Conservation (phyloP, 2,888 invertebrate species). For the Hylaea fasciaria region DNA sequence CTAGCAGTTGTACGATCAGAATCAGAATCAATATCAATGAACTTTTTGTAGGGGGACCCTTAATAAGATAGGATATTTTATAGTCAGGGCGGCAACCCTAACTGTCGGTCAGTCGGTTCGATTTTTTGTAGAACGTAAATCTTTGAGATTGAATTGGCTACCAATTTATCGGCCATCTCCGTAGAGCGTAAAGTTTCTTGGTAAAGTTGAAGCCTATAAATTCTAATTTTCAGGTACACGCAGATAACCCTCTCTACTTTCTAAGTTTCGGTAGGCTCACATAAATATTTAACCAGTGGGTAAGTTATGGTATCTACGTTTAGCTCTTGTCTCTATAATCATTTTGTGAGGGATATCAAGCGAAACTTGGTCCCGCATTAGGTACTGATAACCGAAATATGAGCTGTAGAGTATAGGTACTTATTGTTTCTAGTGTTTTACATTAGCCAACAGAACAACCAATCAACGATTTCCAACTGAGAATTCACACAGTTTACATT, state of each 20-base stretch:
- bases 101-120: conserved; percentile 25
- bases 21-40: conserved; percentile 19
- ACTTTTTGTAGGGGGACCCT: conserved; percentile 20
- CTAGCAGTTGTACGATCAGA: conserved; percentile 1
- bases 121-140: conserved; percentile 31
- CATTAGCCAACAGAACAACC: conserved; percentile 10
- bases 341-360: neutral
- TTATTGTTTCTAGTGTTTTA: no score
- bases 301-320: conserved; percentile 12
- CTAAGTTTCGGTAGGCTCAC: conserved; percentile 11
- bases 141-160: conserved; percentile 35
- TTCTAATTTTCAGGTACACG: conserved; percentile 21
- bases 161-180: conserved; percentile 28
- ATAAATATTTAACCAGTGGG: conserved; percentile 21
- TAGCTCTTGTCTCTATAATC: conserved; percentile 15
- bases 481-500: conserved; percentile 41
- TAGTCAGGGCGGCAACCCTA: conserved; percentile 28
- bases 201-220: conserved; percentile 27
- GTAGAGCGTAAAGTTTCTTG: conserved; percentile 16
- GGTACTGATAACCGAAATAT: no score
- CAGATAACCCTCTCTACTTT: conserved; percentile 9
- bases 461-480: conserved; percentile 21
- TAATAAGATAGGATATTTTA: conserved; percentile 28
- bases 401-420: no score
- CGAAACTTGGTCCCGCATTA: neutral